phyloP scores from a whole-genome alignment of 2,888 invertebrate genomes.

The Plebejus melissa region DNA sequence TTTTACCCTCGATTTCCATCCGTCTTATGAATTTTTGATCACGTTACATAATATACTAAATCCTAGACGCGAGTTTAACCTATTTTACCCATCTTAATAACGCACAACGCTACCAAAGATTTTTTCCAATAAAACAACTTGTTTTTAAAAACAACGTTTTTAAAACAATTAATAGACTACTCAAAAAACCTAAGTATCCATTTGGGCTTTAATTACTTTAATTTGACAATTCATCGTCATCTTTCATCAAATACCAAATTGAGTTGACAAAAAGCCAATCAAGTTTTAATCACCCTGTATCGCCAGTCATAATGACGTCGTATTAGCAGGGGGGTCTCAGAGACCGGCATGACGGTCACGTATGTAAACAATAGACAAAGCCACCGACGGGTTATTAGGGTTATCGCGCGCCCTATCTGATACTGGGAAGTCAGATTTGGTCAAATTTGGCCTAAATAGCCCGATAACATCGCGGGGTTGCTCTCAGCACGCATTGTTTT shows the following conservation, averaged over 20 bases:
- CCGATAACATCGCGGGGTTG: constrained; percentile 50
- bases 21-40: no score
- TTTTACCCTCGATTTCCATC: no score
- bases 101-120: no score
- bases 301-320: constrained; percentile 55
- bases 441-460: constrained; percentile 59
- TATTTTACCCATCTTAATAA: no score
- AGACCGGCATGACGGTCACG: constrained; percentile 75
- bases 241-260: constrained; percentile 16
- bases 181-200: not conserved
- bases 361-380: constrained; percentile 79
- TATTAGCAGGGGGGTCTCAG: constrained; percentile 74
- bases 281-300: constrained; percentile 49
- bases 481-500: not conserved
- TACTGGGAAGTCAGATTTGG: constrained; percentile 44
- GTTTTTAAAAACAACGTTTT: not conserved
- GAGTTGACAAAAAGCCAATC: constrained; percentile 30
- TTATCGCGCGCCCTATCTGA: constrained; percentile 49
- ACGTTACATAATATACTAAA: no score
- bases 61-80: no score
- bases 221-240: not conserved
- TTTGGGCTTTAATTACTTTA: not conserved
- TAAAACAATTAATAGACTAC: not conserved
- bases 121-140: no score
- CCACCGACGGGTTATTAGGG: constrained; percentile 64